Evolutionary conservation across 2,888 invertebrate genomes (phyloP).

Genomic region (Isoperla grammatica): DNA sequence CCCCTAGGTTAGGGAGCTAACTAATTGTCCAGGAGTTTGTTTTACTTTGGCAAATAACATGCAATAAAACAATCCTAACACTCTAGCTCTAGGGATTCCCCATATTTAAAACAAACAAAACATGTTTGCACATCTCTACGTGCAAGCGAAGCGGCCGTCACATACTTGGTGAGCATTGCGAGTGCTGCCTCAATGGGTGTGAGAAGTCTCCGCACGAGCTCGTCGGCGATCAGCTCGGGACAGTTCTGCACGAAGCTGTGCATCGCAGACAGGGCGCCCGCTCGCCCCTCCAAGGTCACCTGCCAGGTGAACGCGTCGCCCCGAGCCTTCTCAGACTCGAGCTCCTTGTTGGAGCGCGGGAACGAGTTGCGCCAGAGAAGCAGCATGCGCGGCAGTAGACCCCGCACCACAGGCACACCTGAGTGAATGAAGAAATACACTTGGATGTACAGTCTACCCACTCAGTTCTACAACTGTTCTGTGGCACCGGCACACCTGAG

Average conservation of each 20-base stretch:
- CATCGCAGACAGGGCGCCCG: conserved; percentile 94
- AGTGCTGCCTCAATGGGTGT: conserved; percentile 93
- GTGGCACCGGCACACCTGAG: no score
- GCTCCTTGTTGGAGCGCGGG: conserved; percentile 91
- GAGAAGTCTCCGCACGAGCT: conserved; percentile 81
- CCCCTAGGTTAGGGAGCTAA: no score
- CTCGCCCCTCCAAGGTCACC: conserved; percentile 92
- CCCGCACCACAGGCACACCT: conserved; percentile 89
- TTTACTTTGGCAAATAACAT: no score
- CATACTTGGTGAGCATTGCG: conserved; percentile 89
- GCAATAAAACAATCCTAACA: no score
- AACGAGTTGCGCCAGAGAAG: conserved; percentile 97
- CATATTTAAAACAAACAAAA: no score
- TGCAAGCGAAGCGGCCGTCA: no score
- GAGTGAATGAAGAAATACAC: no score
- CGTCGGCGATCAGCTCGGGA: conserved; percentile 84
- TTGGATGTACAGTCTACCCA: no score
- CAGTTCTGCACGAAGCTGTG: conserved; percentile 89
- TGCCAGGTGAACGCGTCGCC: conserved; percentile 99
- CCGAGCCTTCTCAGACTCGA: conserved; percentile 93
- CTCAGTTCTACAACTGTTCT: no score
- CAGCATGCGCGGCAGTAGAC: conserved; percentile 87
- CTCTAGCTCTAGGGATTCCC: no score
- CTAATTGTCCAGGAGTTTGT: no score
- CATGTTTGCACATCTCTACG: no score